Conservation (phyloP, 2,113 vertebrate species). For the Rhagologus leucostigma region DNA sequence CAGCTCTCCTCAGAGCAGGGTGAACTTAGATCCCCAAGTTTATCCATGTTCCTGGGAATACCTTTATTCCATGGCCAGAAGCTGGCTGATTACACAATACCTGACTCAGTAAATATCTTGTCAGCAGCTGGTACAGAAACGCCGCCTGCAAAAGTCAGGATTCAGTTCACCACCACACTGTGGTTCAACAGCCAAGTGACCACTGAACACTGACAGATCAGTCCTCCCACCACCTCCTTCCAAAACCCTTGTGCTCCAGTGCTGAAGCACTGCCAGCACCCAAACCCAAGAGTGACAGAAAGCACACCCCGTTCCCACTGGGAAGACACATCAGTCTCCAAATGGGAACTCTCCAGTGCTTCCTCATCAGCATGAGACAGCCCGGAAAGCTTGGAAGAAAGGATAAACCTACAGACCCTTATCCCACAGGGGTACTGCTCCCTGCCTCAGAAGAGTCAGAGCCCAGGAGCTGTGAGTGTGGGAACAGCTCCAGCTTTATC, state of each 20-base stretch:
- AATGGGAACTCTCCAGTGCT: background rate
- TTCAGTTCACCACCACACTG: background rate
- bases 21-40: background rate
- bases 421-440: background rate
- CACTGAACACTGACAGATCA: background rate
- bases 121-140: conserved; percentile 85
- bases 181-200: background rate
- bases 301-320: background rate
- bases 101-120: conserved; percentile 87
- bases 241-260: background rate
- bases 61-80: background rate
- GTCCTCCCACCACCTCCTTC: background rate
- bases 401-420: background rate
- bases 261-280: background rate
- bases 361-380: background rate
- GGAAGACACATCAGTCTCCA: background rate
- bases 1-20: background rate
- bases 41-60: background rate
- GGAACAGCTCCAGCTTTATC: background rate
- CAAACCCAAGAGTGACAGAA: background rate
- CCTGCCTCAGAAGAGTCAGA: background rate
- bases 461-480: background rate
- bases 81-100: conserved; percentile 61
- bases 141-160: conserved; percentile 73
- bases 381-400: background rate